phyloP scores from a whole-genome alignment of 1,140 invertebrate species.

The Adelges cooleyi region DNA sequence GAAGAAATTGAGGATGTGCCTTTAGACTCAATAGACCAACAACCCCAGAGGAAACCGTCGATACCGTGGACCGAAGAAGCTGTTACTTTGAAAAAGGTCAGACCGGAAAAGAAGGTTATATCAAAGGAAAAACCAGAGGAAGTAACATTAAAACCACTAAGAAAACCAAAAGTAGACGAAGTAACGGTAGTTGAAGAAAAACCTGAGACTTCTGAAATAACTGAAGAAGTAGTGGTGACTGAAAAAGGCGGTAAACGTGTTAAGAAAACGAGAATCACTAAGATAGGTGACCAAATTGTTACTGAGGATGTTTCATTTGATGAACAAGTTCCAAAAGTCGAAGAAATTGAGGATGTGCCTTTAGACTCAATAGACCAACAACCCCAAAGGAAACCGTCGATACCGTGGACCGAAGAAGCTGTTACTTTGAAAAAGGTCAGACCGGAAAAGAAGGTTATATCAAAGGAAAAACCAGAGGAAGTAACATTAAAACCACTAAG shows the following conservation, averaged over 20 bases:
- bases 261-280: constrained; percentile 25
- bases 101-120: constrained; percentile 20
- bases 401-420: constrained; percentile 30
- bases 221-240: constrained; percentile 36
- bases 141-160: constrained; percentile 28
- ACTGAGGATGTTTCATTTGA: constrained; percentile 28
- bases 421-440: constrained; percentile 33
- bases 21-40: constrained; percentile 10
- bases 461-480: constrained; percentile 38
- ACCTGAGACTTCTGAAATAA: constrained; percentile 35
- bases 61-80: constrained; percentile 30
- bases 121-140: background rate
- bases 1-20: constrained; percentile 10
- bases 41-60: constrained; percentile 17
- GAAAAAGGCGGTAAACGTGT: constrained; percentile 23
- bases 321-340: constrained; percentile 7
- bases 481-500: constrained; percentile 33
- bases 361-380: constrained; percentile 15
- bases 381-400: constrained; percentile 11
- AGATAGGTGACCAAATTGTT: constrained; percentile 24
- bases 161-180: constrained; percentile 33
- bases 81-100: constrained; percentile 31
- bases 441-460: constrained; percentile 34
- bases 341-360: constrained; percentile 3
- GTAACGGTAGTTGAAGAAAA: no score